phyloP scores from a whole-genome alignment of 2,888 invertebrate genomes.

The Oxystoma pomonae region DNA sequence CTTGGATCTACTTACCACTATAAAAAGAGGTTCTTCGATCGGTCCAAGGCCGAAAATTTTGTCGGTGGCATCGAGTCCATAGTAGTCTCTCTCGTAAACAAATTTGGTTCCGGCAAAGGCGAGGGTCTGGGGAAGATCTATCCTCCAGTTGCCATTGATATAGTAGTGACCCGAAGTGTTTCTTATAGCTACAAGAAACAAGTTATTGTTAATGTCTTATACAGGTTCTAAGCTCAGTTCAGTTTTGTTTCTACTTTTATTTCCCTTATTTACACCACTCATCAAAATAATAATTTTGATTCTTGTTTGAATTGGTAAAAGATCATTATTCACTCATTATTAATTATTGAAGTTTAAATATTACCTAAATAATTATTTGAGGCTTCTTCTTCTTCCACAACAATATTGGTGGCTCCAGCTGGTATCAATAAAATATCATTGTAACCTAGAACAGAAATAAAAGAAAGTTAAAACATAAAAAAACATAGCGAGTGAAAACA shows the following conservation, averaged over 20 bases:
- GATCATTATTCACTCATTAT: too few relatives aligned
- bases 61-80: conserved; percentile 81
- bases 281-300: too few relatives aligned
- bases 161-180: conserved; percentile 81
- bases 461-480: too few relatives aligned
- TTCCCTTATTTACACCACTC: too few relatives aligned
- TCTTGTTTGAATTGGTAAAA: too few relatives aligned
- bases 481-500: too few relatives aligned
- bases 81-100: conserved; percentile 80
- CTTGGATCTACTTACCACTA: conserved; percentile 61
- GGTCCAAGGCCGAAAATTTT: conserved; percentile 81
- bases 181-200: conserved; percentile 75
- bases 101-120: conserved; percentile 81
- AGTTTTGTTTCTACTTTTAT: too few relatives aligned
- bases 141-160: conserved; percentile 91
- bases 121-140: conserved; percentile 81
- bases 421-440: conserved; percentile 89
- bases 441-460: conserved; percentile 62
- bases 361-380: conserved; percentile 89
- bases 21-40: conserved; percentile 81
- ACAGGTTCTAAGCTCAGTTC: too few relatives aligned
- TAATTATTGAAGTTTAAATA: conserved; percentile 21
- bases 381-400: conserved; percentile 70
- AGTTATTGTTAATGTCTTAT: too few relatives aligned
- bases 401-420: conserved; percentile 86